Percentiles rank a stretch among this genome's conserved stretches.
These are phyloP conservation scores for Sorex araneus DNA, from an alignment of 2,113 vertebrate species.

Conservation along the genomic window DNA sequence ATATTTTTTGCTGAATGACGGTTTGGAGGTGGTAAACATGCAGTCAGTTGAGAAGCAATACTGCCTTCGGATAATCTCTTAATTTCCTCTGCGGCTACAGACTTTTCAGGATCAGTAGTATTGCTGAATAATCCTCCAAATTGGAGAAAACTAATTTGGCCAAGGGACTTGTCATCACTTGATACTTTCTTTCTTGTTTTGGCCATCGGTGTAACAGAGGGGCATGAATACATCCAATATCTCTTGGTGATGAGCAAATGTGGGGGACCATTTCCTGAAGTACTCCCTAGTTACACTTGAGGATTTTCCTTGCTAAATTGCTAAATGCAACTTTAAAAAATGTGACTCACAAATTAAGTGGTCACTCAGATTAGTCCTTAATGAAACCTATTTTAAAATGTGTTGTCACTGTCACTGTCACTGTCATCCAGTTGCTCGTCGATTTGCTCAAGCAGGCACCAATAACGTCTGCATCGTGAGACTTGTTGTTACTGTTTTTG, in stretches of 20 bases:
- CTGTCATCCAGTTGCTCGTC: no score
- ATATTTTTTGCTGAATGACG: background rate
- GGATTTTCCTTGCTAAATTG: slow-evolving; percentile 19
- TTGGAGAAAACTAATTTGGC: background rate
- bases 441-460: no score
- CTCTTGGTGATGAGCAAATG: background rate
- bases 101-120: background rate
- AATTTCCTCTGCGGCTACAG: background rate
- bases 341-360: background rate
- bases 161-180: no score
- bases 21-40: background rate
- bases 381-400: background rate
- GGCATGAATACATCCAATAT: no score
- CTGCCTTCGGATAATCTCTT: no score
- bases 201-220: no score
- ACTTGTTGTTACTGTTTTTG: no score
- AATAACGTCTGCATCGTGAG: no score
- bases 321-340: slow-evolving; percentile 31
- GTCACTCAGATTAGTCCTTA: background rate
- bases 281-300: background rate
- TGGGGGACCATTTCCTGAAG: background rate
- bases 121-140: background rate
- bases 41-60: no score
- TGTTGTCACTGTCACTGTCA: background rate
- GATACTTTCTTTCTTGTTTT: no score